Conservation (phyloP, 2,888 invertebrate genomes). For the Caenorhabditis angaria region DNA sequence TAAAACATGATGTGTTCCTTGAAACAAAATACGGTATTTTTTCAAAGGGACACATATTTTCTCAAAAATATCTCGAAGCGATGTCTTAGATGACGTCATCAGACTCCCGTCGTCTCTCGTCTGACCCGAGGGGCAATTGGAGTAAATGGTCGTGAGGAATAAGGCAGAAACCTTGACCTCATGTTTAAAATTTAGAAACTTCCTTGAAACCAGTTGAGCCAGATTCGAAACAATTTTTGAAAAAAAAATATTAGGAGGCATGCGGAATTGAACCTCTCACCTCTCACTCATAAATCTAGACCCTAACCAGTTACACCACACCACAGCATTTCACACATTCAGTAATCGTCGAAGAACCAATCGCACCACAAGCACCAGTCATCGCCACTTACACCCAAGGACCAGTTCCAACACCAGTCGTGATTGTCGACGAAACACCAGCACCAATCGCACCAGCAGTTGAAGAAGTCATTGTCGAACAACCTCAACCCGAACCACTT, state of each 20-base stretch:
- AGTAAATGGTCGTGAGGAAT: no score
- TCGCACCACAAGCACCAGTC: slow-evolving; percentile 24
- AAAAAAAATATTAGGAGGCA: not conserved
- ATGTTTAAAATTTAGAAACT: no score
- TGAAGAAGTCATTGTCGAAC: slow-evolving; percentile 22
- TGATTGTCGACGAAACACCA: slow-evolving; percentile 13
- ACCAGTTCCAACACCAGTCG: slow-evolving; percentile 35
- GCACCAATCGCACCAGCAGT: slow-evolving; percentile 6
- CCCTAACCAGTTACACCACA: slow-evolving; percentile 40
- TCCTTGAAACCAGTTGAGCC: no score
- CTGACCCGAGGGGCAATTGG: no score
- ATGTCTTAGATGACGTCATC: no score
- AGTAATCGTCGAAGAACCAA: slow-evolving; percentile 17
- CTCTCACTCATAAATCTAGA: slow-evolving; percentile 12
- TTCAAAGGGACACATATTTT: no score
- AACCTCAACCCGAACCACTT: not conserved
- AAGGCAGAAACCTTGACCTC: no score
- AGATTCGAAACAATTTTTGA: no score
- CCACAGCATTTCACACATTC: slow-evolving; percentile 26
- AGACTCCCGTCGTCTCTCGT: no score
- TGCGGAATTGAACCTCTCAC: slow-evolving; percentile 6
- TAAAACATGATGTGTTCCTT: no score
- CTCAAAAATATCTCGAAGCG: no score
- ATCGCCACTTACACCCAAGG: slow-evolving; percentile 37
- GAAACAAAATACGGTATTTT: no score